phyloP scores from a whole-genome alignment of 2,888 invertebrate genomes.

The Seira sanloemensis region DNA sequence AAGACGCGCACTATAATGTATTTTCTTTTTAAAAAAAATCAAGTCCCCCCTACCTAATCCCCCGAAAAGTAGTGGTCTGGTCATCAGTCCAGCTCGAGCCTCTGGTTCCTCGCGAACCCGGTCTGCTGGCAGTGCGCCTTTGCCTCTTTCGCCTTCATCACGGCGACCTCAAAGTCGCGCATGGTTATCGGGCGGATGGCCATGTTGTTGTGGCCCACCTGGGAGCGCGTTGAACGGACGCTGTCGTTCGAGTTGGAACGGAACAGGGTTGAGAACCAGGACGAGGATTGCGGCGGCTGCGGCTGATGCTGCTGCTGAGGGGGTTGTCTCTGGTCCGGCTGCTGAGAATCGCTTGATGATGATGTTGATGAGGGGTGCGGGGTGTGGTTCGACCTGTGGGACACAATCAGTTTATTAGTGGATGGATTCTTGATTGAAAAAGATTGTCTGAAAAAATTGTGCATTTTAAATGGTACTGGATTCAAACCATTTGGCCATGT shows the following conservation, averaged over 20 bases:
- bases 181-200: constrained; percentile 67
- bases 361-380: too few relatives aligned
- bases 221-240: neutral
- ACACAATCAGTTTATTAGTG: too few relatives aligned
- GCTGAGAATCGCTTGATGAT: neutral
- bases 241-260: neutral
- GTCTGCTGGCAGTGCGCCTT: constrained; percentile 56
- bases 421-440: too few relatives aligned
- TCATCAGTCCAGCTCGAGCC: constrained; percentile 67
- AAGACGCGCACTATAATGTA: too few relatives aligned
- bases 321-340: neutral
- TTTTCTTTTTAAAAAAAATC: too few relatives aligned
- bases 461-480: too few relatives aligned
- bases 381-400: too few relatives aligned
- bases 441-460: too few relatives aligned
- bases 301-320: too few relatives aligned
- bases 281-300: neutral
- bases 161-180: constrained; percentile 67
- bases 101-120: constrained; percentile 42
- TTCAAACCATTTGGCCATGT: too few relatives aligned
- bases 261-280: neutral
- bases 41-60: too few relatives aligned
- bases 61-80: too few relatives aligned
- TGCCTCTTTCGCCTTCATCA: constrained; percentile 64
- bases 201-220: constrained; percentile 58